Evolutionary conservation across 2,113 vertebrate species (phyloP).

Genomic region (Nycticebus coucang): DNA sequence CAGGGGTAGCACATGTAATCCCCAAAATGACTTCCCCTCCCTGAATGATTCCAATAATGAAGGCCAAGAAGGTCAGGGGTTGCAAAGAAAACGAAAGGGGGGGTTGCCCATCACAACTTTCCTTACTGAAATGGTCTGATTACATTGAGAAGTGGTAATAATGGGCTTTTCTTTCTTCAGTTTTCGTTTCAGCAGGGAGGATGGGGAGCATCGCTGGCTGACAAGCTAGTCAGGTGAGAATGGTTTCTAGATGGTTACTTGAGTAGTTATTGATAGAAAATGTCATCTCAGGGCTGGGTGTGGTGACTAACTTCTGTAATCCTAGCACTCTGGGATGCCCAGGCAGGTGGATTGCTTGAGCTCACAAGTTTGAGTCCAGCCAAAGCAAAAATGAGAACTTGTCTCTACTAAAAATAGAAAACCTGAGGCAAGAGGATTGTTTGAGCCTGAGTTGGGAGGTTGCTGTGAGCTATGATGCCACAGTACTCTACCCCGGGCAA

Average conservation of each 20-base stretch:
- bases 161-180: constrained; percentile 81
- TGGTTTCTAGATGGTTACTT: neutral
- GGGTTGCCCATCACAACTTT: neutral
- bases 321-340: no score
- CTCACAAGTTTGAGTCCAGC: no score
- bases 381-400: no score
- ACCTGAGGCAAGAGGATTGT: no score
- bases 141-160: neutral
- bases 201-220: constrained; percentile 91
- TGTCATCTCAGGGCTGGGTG: neutral
- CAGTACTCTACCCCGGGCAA: no score
- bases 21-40: neutral
- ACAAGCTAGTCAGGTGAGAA: constrained; percentile 91
- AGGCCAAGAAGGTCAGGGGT: neutral
- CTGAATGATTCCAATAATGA: neutral
- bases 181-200: constrained; percentile 91
- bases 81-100: neutral
- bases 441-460: no score
- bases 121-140: neutral
- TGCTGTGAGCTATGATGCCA: no score
- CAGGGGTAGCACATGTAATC: neutral
- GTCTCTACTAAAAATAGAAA: no score
- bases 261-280: neutral
- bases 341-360: no score
- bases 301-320: no score